phyloP scores from a whole-genome alignment of 1,140 invertebrate genomes.

The Anadara kagoshimensis region DNA sequence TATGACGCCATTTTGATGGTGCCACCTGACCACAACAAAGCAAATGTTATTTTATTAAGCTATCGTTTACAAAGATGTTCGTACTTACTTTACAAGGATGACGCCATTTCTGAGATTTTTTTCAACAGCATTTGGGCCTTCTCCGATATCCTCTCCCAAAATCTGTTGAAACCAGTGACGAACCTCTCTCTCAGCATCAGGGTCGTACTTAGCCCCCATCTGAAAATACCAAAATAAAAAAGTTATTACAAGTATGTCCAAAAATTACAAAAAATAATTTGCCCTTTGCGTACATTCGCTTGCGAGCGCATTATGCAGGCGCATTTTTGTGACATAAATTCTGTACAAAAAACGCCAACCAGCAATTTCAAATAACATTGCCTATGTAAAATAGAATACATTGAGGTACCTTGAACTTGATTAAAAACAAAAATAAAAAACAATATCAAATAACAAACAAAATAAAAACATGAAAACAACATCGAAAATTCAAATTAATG shows the following conservation, averaged over 20 bases:
- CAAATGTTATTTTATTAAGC: too few relatives aligned
- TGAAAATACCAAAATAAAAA: slow-evolving; percentile 32
- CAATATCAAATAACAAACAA: too few relatives aligned
- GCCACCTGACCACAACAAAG: too few relatives aligned
- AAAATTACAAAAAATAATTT: too few relatives aligned
- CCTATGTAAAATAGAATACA: not conserved
- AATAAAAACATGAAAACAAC: too few relatives aligned
- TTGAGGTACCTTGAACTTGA: not conserved
- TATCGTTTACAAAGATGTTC: too few relatives aligned
- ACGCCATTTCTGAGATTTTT: slow-evolving; percentile 58
- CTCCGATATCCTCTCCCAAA: slow-evolving; percentile 56
- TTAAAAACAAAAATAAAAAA: too few relatives aligned
- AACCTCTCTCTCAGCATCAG: slow-evolving; percentile 58
- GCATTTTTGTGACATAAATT: not conserved
- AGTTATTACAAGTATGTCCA: too few relatives aligned
- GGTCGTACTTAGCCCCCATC: slow-evolving; percentile 65
- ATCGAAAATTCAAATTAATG: too few relatives aligned
- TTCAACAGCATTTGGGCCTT: slow-evolving; percentile 58
- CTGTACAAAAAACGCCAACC: not conserved
- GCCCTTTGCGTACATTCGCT: too few relatives aligned
- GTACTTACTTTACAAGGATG: slow-evolving; percentile 58
- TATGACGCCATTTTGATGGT: too few relatives aligned
- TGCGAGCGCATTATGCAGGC: not conserved
- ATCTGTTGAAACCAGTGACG: slow-evolving; percentile 62
- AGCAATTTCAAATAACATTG: not conserved